Percentiles rank a stretch among this genome's conserved stretches.
Conservation (phyloP, 2,888 invertebrate species). For the Lycaena phlaeas region DNA sequence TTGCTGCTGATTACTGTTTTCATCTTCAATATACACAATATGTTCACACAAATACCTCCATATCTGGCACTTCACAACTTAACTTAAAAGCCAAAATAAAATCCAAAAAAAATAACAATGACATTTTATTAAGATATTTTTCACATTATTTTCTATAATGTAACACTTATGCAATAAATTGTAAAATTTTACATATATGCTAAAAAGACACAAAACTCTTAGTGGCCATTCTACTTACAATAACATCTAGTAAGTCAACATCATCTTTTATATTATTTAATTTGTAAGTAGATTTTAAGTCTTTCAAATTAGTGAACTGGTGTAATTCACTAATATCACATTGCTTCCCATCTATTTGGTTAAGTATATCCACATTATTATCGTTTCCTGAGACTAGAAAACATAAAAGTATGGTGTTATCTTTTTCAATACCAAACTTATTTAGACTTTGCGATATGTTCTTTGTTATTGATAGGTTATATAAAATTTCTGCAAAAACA, state of each 20-base stretch:
- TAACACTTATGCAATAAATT: too few relatives aligned
- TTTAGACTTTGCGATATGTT: conserved; percentile 79
- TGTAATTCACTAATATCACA: conserved; percentile 57
- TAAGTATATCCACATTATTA: conserved; percentile 40
- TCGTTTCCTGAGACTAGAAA: conserved; percentile 36
- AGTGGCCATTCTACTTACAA: conserved; percentile 78
- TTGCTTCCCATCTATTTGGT: conserved; percentile 68
- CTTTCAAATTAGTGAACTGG: conserved; percentile 54
- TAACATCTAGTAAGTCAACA: conserved; percentile 69
- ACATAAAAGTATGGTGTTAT: conserved; percentile 39
- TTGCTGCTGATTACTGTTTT: too few relatives aligned
- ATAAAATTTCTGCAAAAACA: conserved; percentile 77
- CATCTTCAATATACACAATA: too few relatives aligned
- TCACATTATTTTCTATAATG: too few relatives aligned
- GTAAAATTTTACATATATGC: too few relatives aligned
- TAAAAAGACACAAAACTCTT: conserved; percentile 72
- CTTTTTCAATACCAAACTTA: conserved; percentile 74
- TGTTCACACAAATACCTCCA: too few relatives aligned
- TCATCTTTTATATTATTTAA: conserved; percentile 51
- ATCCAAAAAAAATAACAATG: too few relatives aligned
- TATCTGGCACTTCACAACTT: too few relatives aligned
- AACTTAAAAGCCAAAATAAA: too few relatives aligned
- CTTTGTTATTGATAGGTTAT: conserved; percentile 77
- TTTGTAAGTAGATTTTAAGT: conserved; percentile 17
- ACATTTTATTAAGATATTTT: too few relatives aligned